phyloP scores from a whole-genome alignment of 2,113 vertebrate genomes.

The Calidris pygmaea region DNA sequence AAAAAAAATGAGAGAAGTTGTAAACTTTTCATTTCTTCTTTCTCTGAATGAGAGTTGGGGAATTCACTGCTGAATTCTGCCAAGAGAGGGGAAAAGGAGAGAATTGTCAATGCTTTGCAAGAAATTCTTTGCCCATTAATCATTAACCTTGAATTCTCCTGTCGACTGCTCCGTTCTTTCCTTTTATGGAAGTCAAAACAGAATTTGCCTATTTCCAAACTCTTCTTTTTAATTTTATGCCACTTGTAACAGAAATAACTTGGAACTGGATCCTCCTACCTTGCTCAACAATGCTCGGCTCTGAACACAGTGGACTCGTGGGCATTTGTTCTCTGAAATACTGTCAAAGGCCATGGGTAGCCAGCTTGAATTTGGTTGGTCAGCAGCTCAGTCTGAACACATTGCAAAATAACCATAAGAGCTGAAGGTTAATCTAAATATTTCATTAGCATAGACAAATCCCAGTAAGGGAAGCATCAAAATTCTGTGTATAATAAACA shows the following conservation, averaged over 20 bases:
- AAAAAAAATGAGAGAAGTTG: conserved; percentile 46
- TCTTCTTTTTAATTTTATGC: conserved; percentile 7
- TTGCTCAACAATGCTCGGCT: neutral
- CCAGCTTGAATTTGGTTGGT: neutral
- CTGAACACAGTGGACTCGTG: neutral
- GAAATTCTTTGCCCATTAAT: conserved; percentile 67
- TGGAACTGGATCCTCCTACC: neutral
- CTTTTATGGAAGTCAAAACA: conserved; percentile 1
- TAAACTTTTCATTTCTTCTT: conserved; percentile 68
- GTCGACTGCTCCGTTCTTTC: neutral
- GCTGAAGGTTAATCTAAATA: neutral
- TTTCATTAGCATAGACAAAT: neutral
- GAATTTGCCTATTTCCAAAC: neutral
- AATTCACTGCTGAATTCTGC: conserved; percentile 43
- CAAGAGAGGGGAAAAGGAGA: conserved; percentile 31
- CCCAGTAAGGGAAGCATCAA: neutral
- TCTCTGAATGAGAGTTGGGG: neutral
- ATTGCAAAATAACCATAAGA: neutral
- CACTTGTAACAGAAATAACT: neutral
- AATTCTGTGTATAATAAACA: neutral
- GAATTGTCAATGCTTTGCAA: conserved; percentile 39
- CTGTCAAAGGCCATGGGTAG: conserved; percentile 17
- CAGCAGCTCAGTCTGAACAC: neutral
- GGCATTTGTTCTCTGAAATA: conserved; percentile 33
- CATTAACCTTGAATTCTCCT: conserved; percentile 71